Conservation (phyloP, 1,140 invertebrate species). For the Psilanteris sp. region DNA sequence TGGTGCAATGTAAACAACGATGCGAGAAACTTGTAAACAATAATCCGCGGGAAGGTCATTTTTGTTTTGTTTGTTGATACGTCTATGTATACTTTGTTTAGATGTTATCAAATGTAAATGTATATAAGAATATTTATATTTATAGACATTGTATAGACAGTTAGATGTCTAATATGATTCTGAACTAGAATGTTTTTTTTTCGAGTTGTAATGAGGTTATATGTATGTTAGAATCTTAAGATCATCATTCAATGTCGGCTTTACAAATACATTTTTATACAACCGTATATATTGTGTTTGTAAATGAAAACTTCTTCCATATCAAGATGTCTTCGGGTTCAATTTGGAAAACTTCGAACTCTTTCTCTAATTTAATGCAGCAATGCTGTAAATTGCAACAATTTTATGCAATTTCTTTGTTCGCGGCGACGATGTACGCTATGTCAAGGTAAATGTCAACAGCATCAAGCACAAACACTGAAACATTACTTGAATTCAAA, state of each 20-base stretch:
- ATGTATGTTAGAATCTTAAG: too few species aligned
- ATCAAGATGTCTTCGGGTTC: constrained; percentile 27
- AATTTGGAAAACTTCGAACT: constrained; percentile 36
- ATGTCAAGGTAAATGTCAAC: constrained; percentile 51
- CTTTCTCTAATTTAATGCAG: constrained; percentile 23
- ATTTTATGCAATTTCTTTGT: constrained; percentile 51
- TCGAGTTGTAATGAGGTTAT: too few species aligned
- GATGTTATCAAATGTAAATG: too few species aligned
- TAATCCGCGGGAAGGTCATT: too few species aligned
- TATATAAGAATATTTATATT: too few species aligned
- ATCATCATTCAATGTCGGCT: constrained; percentile 26
- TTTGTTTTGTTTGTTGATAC: too few species aligned
- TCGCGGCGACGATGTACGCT: constrained; percentile 11
- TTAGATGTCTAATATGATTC: too few species aligned
- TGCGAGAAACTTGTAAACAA: too few species aligned
- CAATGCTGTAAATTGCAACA: constrained; percentile 45
- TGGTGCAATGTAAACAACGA: too few species aligned
- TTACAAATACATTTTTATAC: constrained; percentile 27
- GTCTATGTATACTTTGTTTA: too few species aligned
- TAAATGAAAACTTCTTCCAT: constrained; percentile 10
- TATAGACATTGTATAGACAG: too few species aligned
- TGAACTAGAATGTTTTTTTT: too few species aligned
- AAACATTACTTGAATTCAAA: constrained; percentile 45
- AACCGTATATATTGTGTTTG: constrained; percentile 3
- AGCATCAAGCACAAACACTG: constrained; percentile 19